A percentile compares a stretch with the other conserved stretches of the same genome.
Evolutionary conservation across 2,888 invertebrate genomes (phyloP).

Genomic region (Caenorhabditis japonica): DNA sequence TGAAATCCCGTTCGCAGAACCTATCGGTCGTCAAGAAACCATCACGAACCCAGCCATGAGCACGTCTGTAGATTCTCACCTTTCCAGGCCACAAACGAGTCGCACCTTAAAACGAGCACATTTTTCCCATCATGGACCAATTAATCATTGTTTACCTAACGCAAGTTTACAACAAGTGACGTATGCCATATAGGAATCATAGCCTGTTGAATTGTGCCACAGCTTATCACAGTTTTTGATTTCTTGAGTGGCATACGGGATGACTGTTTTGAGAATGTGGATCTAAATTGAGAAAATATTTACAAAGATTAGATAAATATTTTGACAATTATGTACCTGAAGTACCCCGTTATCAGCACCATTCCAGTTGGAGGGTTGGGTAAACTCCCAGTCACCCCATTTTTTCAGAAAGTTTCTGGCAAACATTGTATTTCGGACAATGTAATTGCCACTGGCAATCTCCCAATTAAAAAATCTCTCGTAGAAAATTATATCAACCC

Average conservation of each 20-base stretch:
- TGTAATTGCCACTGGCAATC: constrained; percentile 75
- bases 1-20: constrained; percentile 65
- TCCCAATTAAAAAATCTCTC: constrained; percentile 77
- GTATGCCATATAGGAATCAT: constrained; percentile 75
- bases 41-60: constrained; percentile 69
- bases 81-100: constrained; percentile 68
- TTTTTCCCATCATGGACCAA: neutral
- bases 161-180: constrained; percentile 72
- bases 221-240: constrained; percentile 64
- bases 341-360: constrained; percentile 75
- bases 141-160: constrained; percentile 54
- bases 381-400: constrained; percentile 70
- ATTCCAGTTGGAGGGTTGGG: constrained; percentile 69
- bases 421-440: constrained; percentile 66
- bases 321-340: constrained; percentile 52
- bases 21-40: constrained; percentile 65
- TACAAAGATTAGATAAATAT: neutral
- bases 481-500: constrained; percentile 75
- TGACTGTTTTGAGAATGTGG: constrained; percentile 69
- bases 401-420: constrained; percentile 57
- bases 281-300: constrained; percentile 50
- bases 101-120: constrained; percentile 50
- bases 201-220: constrained; percentile 69
- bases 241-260: constrained; percentile 64
- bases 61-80: constrained; percentile 67